Conservation (phyloP, 1,140 invertebrate species). For the Mercenaria mercenaria region DNA sequence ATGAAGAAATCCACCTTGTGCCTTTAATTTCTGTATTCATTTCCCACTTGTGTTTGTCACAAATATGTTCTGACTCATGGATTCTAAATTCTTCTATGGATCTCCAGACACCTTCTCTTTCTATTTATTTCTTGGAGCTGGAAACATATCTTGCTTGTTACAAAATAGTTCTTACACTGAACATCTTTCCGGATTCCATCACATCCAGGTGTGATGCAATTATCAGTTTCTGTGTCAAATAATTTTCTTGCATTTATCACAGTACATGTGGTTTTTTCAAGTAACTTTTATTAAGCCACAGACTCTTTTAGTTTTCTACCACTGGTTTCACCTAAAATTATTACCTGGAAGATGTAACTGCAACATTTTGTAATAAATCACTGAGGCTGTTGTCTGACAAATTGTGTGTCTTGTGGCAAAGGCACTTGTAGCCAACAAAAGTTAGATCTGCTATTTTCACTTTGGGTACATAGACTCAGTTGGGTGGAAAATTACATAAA, state of each 20-base stretch:
- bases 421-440: background rate
- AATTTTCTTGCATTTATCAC: conserved; percentile 42
- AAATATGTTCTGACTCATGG: background rate
- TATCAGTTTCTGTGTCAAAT: background rate
- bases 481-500: conserved; percentile 50
- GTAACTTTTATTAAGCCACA: conserved; percentile 22
- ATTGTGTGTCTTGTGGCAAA: conserved; percentile 6
- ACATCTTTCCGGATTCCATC: background rate
- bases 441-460: background rate
- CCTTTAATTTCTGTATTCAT: conserved; percentile 40
- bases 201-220: conserved; percentile 43
- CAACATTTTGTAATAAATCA: background rate
- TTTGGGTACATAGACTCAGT: background rate
- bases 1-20: conserved; percentile 43
- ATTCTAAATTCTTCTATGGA: background rate
- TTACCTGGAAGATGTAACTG: conserved; percentile 4
- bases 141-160: background rate
- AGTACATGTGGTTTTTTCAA: conserved; percentile 3
- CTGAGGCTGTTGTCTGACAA: background rate
- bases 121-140: conserved; percentile 46
- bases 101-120: conserved; percentile 38
- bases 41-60: conserved; percentile 24
- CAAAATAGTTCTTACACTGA: conserved; percentile 38
- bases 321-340: conserved; percentile 17
- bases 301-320: conserved; percentile 5